Conservation (phyloP, 2,113 vertebrate genomes). For the Charina bottae region DNA sequence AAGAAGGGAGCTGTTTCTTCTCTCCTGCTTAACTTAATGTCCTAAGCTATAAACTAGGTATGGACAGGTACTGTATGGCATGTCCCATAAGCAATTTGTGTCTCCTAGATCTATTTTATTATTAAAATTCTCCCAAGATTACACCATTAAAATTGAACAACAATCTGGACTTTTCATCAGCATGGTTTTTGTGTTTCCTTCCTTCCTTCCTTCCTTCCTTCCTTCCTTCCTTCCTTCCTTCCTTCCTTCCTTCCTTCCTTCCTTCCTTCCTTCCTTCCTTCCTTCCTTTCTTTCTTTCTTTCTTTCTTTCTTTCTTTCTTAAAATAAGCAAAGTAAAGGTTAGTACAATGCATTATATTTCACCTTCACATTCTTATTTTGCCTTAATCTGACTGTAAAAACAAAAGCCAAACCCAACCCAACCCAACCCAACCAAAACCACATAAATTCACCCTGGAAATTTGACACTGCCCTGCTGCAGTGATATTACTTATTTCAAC, state of each 20-base stretch:
- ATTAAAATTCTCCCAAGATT: background rate
- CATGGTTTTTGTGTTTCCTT: background rate
- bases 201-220: too few species aligned
- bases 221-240: too few species aligned
- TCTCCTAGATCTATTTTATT: background rate
- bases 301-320: too few species aligned
- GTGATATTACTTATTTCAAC: background rate
- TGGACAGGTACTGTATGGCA: background rate
- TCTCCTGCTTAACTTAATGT: too few species aligned
- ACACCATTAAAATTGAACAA: background rate
- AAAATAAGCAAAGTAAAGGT: background rate
- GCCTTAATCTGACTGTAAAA: background rate
- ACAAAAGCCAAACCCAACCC: background rate
- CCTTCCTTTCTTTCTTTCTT: too few species aligned
- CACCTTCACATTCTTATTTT: background rate
- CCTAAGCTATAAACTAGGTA: background rate
- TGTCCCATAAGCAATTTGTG: background rate
- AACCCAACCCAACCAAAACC: background rate
- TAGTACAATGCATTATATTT: background rate
- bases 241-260: too few species aligned
- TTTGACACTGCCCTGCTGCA: background rate
- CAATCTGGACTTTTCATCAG: background rate
- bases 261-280: too few species aligned
- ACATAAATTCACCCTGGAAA: background rate
- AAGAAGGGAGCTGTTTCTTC: background rate